Conservation (phyloP, 92 coral and sea anemone species). For the Pocillopora meandrina region DNA sequence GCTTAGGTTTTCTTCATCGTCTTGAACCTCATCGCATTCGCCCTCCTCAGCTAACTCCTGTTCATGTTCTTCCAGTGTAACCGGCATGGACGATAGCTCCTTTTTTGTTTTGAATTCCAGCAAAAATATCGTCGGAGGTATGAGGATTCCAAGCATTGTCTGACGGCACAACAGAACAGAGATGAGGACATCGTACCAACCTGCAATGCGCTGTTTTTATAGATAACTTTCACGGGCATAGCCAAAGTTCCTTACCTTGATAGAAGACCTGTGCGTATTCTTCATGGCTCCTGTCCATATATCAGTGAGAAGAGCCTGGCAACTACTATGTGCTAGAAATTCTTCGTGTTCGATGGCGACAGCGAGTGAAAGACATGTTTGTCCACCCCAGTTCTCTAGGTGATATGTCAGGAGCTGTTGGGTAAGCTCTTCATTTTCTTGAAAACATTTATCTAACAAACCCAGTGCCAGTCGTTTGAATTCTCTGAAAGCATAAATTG, state of each 20-base stretch:
- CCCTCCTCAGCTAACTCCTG: conserved; percentile 39
- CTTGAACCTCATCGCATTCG: conserved; percentile 18
- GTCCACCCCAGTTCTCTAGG: conserved; percentile 76
- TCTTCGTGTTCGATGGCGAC: conserved; percentile 77
- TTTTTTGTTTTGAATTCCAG: conserved; percentile 76
- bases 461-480: conserved; percentile 78
- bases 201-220: no score
- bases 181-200: background rate
- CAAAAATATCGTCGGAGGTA: conserved; percentile 76
- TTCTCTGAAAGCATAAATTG: conserved; percentile 45
- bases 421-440: conserved; percentile 69
- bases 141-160: conserved; percentile 73
- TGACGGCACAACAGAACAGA: background rate
- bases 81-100: conserved; percentile 75
- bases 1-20: conserved; percentile 15
- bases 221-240: background rate
- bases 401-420: conserved; percentile 80
- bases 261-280: conserved; percentile 52
- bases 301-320: conserved; percentile 86
- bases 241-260: conserved; percentile 45
- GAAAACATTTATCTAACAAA: conserved; percentile 78
- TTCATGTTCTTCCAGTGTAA: conserved; percentile 60
- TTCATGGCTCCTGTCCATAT: conserved; percentile 94
- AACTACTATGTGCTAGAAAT: conserved; percentile 79
- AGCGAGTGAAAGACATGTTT: conserved; percentile 80